phyloP scores from a whole-genome alignment of 2,113 vertebrate genomes.

The Dermatemys mawii region DNA sequence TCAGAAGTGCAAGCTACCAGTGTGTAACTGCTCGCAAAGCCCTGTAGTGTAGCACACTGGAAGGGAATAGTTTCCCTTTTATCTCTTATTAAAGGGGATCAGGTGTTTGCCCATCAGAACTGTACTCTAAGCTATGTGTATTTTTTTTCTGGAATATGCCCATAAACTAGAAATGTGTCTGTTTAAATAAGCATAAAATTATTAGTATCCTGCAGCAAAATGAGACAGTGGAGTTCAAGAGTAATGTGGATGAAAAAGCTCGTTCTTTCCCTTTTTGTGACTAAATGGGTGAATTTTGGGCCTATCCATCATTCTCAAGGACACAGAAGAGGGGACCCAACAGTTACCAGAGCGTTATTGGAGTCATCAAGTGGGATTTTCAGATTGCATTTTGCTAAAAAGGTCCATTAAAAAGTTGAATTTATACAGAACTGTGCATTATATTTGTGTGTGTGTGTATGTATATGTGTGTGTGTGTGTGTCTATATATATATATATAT shows the following conservation, averaged over 20 bases:
- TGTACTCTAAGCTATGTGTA: constrained; percentile 70
- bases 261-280: constrained; percentile 38
- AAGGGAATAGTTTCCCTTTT: constrained; percentile 61
- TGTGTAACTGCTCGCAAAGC: background rate
- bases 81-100: constrained; percentile 82
- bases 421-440: background rate
- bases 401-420: background rate
- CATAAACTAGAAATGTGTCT: constrained; percentile 81
- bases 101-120: constrained; percentile 85
- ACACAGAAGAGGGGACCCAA: background rate
- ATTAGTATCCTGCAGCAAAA: constrained; percentile 78
- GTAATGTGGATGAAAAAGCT: constrained; percentile 19
- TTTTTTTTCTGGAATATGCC: constrained; percentile 72
- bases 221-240: constrained; percentile 72
- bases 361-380: background rate
- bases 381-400: background rate
- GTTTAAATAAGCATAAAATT: constrained; percentile 86
- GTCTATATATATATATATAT: too few relatives aligned
- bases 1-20: constrained; percentile 33
- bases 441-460: too few relatives aligned
- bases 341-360: background rate
- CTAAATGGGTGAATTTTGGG: constrained; percentile 55
- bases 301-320: constrained; percentile 52
- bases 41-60: constrained; percentile 9
- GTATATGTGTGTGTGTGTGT: too few relatives aligned